Percentiles rank a stretch among this genome's conserved stretches.
Conservation (phyloP, 2,113 vertebrate species). For the Panthera tigris region DNA sequence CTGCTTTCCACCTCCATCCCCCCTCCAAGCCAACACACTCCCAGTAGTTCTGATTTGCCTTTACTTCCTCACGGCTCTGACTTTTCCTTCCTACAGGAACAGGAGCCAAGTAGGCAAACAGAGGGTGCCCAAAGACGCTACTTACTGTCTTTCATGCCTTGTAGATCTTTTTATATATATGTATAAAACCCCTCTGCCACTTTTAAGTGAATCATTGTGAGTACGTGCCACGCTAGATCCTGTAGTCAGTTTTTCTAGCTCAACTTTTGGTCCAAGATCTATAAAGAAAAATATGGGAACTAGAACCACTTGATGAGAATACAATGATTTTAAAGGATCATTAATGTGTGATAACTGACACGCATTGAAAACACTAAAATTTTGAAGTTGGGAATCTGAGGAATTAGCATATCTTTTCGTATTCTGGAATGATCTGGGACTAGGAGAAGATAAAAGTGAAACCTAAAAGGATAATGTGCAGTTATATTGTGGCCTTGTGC, state of each 20-base stretch:
- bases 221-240: neutral
- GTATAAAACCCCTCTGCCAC: neutral
- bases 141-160: neutral
- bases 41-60: neutral
- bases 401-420: neutral
- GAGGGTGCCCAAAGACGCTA: neutral
- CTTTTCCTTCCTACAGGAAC: neutral
- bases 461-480: neutral
- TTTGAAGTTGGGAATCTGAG: neutral
- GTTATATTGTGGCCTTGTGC: neutral
- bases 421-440: neutral
- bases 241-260: conserved; percentile 13
- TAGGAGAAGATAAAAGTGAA: neutral
- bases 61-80: neutral
- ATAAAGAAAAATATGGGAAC: neutral
- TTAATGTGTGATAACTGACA: neutral
- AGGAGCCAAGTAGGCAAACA: neutral
- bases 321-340: neutral
- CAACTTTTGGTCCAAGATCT: conserved; percentile 9
- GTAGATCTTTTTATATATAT: neutral
- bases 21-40: too few species aligned
- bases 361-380: neutral
- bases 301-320: neutral
- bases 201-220: neutral
- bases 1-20: neutral